A percentile compares a stretch with the other conserved stretches of the same genome.
Conservation (phyloP, 2,113 vertebrate species). For the Ciconia stormi region DNA sequence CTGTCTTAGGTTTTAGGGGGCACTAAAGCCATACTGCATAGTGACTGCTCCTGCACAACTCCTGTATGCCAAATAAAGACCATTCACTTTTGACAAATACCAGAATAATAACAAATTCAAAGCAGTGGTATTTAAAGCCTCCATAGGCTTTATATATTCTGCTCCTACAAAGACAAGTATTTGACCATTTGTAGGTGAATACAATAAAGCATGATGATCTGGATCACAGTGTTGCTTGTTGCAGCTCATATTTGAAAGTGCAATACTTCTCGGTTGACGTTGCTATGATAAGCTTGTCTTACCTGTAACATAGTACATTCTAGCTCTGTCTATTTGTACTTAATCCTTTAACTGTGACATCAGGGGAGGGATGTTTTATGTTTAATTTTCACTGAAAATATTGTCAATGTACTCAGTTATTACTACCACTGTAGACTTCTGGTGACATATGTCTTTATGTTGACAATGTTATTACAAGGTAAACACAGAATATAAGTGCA, state of each 20-base stretch:
- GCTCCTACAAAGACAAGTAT: not conserved
- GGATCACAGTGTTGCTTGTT: not conserved
- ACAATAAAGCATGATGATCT: not conserved
- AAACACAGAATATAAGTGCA: not conserved
- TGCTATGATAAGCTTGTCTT: not conserved
- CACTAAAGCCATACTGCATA: not conserved
- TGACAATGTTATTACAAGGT: not conserved
- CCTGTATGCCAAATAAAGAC: not conserved
- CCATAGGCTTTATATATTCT: not conserved
- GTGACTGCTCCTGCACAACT: not conserved
- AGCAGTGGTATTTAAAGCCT: not conserved
- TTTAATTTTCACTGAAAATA: not conserved
- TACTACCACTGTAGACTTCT: not conserved
- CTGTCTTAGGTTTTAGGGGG: not conserved
- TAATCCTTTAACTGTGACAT: not conserved
- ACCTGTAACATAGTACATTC: not conserved
- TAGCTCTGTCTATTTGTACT: not conserved
- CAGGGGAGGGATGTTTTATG: not conserved
- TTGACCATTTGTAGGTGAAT: not conserved
- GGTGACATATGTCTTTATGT: not conserved
- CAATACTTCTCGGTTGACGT: accelerated
- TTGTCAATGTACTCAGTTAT: not conserved
- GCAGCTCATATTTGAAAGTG: not conserved
- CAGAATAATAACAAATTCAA: not conserved
- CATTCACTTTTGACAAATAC: not conserved